A percentile compares a stretch with the other conserved stretches of the same genome.
Evolutionary conservation across 2,888 invertebrate genomes (phyloP).

Genomic region (Plemyria rubiginata): DNA sequence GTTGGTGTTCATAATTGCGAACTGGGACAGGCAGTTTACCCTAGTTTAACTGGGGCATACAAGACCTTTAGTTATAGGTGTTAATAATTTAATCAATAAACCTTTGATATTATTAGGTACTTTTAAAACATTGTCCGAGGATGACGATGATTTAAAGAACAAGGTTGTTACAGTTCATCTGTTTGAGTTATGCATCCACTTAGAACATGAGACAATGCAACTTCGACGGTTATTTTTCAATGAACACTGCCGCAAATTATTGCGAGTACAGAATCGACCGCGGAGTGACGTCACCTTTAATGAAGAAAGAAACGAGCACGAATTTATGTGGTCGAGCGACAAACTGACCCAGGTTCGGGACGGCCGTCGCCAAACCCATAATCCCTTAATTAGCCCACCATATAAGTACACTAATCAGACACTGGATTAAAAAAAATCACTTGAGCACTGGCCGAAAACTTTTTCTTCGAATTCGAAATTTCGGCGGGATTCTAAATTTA

Average conservation of each 20-base stretch:
- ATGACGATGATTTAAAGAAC: slow-evolving; percentile 57
- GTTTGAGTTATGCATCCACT: slow-evolving; percentile 45
- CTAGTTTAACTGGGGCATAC: slow-evolving; percentile 17
- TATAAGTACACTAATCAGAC: slow-evolving; percentile 44
- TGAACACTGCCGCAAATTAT: slow-evolving; percentile 47
- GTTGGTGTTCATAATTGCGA: slow-evolving; percentile 14
- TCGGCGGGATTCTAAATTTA: slow-evolving; percentile 33
- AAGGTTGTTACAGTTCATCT: slow-evolving; percentile 55
- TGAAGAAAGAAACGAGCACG: slow-evolving; percentile 68
- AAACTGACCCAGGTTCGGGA: slow-evolving; percentile 64
- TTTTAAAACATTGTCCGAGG: slow-evolving; percentile 44
- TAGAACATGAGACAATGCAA: slow-evolving; percentile 72
- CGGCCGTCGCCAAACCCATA: slow-evolving; percentile 70
- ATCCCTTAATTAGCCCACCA: slow-evolving; percentile 72
- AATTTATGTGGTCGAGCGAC: slow-evolving; percentile 70
- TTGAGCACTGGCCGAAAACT: slow-evolving; percentile 51
- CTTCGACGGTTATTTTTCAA: slow-evolving; percentile 43
- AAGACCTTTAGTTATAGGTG: slow-evolving; percentile 11
- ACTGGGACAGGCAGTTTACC: slow-evolving; percentile 26
- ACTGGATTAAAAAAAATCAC: slow-evolving; percentile 45
- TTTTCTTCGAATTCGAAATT: slow-evolving; percentile 36
- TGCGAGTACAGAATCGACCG: slow-evolving; percentile 61
- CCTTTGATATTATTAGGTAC: slow-evolving; percentile 36
- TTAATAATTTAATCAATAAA: slow-evolving; percentile 7
- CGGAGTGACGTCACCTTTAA: slow-evolving; percentile 81